Evolutionary conservation across 2,888 invertebrate genomes (phyloP).

Genomic region (Lasioglossum marginatum): DNA sequence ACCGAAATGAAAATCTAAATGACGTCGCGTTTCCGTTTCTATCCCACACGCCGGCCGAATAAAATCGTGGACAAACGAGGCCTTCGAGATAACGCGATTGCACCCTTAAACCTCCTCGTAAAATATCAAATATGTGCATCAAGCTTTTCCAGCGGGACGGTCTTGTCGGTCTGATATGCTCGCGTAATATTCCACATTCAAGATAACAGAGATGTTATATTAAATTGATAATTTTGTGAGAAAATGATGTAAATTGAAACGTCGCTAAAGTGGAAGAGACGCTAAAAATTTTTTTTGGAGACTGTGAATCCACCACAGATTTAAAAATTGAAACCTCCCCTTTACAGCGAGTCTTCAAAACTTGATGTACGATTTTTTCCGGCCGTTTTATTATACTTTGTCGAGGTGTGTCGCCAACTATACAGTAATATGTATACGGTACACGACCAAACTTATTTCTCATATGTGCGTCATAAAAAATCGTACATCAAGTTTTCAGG

Average conservation of each 20-base stretch:
- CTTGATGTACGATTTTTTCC: not conserved
- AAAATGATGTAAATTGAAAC: not conserved
- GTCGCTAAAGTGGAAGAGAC: no score
- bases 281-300: not conserved
- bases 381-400: not conserved
- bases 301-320: not conserved
- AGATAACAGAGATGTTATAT: not conserved
- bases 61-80: not conserved
- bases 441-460: not conserved
- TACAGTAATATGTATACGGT: not conserved
- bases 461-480: not conserved
- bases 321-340: not conserved
- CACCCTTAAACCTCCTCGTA: not conserved
- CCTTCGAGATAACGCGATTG: not conserved
- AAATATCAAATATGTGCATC: not conserved
- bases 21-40: conserved; percentile 8
- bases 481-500: not conserved
- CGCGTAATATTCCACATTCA: not conserved
- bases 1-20: conserved; percentile 26
- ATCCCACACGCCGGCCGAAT: not conserved
- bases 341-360: not conserved
- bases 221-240: not conserved
- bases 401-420: not conserved
- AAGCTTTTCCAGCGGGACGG: not conserved
- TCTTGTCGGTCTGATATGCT: not conserved